Base-by-base conservation (phyloP, 2,797 vertebrate genomes). In the Chrosomus eos region DNA sequence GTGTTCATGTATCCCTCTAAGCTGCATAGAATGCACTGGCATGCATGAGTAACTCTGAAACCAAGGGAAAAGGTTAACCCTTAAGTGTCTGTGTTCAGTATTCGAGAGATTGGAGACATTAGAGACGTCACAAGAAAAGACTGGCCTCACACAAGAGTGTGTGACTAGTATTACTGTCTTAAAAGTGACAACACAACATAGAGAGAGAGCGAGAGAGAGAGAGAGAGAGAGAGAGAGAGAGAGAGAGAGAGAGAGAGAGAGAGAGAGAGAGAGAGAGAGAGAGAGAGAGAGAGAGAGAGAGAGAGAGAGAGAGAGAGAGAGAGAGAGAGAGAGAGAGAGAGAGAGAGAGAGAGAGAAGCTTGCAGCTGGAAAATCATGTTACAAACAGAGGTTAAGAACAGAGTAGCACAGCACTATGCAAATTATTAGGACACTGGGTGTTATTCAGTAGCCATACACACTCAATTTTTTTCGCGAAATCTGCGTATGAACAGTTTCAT, bases 321-420 rank as follows among this genome's bases (percentile, higher is more conserved):
- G 40, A 43, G 10, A 11, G 40, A 11, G 40, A n/a, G n/a, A n/a
- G n/a, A n/a, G n/a, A n/a, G n/a, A n/a, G n/a, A n/a, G n/a, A n/a
- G n/a, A n/a, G n/a, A n/a, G n/a, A n/a, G n/a, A n/a, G n/a, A n/a
- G n/a, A n/a, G n/a, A n/a, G n/a, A 43, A 62, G 16, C 5, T 43
- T 45, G n/a, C 76, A 28, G 76, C 76, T 78, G 55, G 33, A 78
- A 78, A 31, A 64, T 62, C n/a, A 43, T 77, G 23, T 62, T 40
- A 33, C 0, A 9, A 53, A 36, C 28, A 2, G 45, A 13, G 45
- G 72, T 53, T 53, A 53, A 74, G 51, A 74, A 74, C 72, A 23
- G 10, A 53, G 48, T 23, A 23, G 28, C 28, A 36, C 48, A 36
- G 48, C 48, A 36, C 19, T 14, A 33, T 75, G 23, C 21, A 36